Evolutionary conservation across 53 echinoderm and acorn worm species (phyloP), one percentile per base, ranked within the genome.

Genomic region (Hippasteria phrygiana): DNA sequence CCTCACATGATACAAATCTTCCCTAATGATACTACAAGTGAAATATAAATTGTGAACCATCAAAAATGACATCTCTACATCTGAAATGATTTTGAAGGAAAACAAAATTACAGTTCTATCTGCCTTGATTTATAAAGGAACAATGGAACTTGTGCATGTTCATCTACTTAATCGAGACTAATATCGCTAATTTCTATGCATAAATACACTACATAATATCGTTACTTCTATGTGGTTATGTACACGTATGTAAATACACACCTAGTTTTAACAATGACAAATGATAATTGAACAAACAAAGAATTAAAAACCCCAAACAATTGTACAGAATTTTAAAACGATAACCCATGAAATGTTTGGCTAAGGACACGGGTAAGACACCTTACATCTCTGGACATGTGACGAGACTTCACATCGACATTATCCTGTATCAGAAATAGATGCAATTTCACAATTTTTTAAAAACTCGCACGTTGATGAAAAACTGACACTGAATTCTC

Each of bases 221-320:
- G 34, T 14, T 7, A 69, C 70, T 48, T 76, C 76, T 76, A 76
- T 50, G 32, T 43, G 73, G 40, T 48, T 76, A 76, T 76, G 48
- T 76, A 76, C 76, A 76, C 20, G 29, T 32, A 76, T 16, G 59
- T 59, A 59, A 59, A 76, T 76, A 76, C 34, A 76, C 76, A 53
- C 5, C 64, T 76, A 76, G 54, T 34, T n/a, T 28, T 48, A 33
- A 59, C 2, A 22, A 59, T 26, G 2, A 18, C 24, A 76, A 32
- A 51, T 18, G 32, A 10, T 18, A 53, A 29, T 2, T 3, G 20
- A 76, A 54, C 34, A 26, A 2, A 46, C 28, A 32, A 29, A 76
- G 28, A 74, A 2, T 43, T 28, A 45, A 7, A 69, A 69, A 38
- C 11, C 18, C 18, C 20, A 73, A 73, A 59, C 8, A 17, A 59